Base-by-base conservation (phyloP, 2,888 invertebrate genomes). In the Aradus depressus region DNA sequence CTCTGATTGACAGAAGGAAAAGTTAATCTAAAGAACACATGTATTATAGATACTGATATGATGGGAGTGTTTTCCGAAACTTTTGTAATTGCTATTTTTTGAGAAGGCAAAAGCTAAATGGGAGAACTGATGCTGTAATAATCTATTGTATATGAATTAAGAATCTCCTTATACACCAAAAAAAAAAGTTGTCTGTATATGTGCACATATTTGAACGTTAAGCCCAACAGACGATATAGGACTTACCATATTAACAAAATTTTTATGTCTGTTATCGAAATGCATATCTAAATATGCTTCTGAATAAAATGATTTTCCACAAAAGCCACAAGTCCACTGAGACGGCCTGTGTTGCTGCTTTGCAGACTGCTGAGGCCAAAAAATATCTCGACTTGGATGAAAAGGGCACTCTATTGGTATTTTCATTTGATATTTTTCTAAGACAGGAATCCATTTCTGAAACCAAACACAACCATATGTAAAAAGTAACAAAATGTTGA, bases 221-320 rank as follows among this genome's bases (percentile, higher is more conserved):
- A 8, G n/a, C 38, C 14, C 38, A 14, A 16, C 14, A 10, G n/a
- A 12, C 10, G 6, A 22, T 8, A 41, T 28, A 21, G n/a, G 28
- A 45, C 61, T 62, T 63, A 84, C 87, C 79, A 82, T 83, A 67
- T 87, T 88, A 64, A 88, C 81, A 69, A 82, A 77, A 68, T 79
- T 80, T 70, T 80, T 83, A 72, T 90, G 89, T 64, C 88, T 79
- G 71, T 81, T 83, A 73, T 89, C 88, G 74, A 90, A 89, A 70
- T 91, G 91, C 65, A 80, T 74, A 70, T 90, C 89, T 63, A 90
- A 74, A 70, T 81, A 84, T 64, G 81, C 80, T 69, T 90, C 90
- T 68, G 87, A 84, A 71, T 85, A 89, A 68, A 90, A 89, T 58
- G 88, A 87, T 70, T 90, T 88, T 61, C 90, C 90, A 72, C 91